Percentiles rank a stretch among this genome's conserved stretches.
Evolutionary conservation across 2,797 vertebrate species (phyloP).

Genomic region (Poecilia picta): DNA sequence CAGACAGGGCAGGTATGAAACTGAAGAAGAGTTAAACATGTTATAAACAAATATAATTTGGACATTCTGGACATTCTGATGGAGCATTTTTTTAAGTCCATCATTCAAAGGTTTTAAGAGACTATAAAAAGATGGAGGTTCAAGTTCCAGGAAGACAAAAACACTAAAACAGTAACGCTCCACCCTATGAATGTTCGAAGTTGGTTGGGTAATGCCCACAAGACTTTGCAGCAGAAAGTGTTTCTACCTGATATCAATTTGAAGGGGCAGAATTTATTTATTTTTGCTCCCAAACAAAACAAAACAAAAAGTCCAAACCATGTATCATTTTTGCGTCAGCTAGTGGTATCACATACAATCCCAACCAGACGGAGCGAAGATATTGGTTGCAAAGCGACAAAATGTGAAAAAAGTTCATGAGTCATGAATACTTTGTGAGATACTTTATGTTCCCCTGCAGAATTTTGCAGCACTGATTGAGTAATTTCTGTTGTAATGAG

Average conservation of each 20-base stretch:
- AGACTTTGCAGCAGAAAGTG: background rate
- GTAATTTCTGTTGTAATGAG: constrained; percentile 1
- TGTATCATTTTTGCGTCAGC: too few species aligned
- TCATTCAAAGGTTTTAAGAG: background rate
- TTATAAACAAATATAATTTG: background rate
- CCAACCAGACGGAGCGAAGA: background rate
- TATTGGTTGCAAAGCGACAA: background rate
- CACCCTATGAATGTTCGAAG: background rate
- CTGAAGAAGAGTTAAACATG: background rate
- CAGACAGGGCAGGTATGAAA: background rate
- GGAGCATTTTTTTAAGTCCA: background rate
- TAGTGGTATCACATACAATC: background rate
- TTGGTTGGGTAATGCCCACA: background rate
- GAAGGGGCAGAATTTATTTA: background rate
- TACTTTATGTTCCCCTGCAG: background rate
- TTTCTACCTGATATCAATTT: background rate
- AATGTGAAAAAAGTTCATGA: background rate
- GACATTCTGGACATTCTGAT: background rate
- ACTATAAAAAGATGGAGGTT: background rate
- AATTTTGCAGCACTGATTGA: constrained; percentile 7
- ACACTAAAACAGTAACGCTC: background rate
- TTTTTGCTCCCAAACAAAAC: background rate
- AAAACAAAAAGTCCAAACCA: background rate
- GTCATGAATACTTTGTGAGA: background rate
- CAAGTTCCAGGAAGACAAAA: background rate